These are phyloP conservation scores for Gymnodraco acuticeps DNA, from an alignment of 2,797 vertebrate species.

Conservation along the genomic window DNA sequence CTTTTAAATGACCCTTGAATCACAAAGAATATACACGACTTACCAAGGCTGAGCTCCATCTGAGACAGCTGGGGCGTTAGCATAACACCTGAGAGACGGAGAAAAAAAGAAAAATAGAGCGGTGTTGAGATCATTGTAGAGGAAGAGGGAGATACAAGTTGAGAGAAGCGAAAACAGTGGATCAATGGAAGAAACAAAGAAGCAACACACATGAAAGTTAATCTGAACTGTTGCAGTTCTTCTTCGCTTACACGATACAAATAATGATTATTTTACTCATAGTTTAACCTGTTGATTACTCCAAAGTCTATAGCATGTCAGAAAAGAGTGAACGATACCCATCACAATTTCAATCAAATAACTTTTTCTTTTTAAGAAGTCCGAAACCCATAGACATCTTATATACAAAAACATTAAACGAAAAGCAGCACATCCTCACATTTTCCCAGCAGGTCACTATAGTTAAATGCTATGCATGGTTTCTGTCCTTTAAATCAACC, in stretches of 20 bases:
- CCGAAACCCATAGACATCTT: background rate
- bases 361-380: too few relatives aligned
- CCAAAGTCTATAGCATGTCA: background rate
- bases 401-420: background rate
- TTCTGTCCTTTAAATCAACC: background rate
- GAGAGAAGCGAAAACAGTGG: background rate
- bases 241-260: background rate
- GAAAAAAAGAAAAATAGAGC: conserved; percentile 26
- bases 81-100: conserved; percentile 68
- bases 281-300: background rate
- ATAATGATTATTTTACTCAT: background rate
- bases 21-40: conserved; percentile 57
- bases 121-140: conserved; percentile 25
- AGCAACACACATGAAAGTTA: conserved; percentile 8
- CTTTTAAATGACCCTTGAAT: conserved; percentile 28
- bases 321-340: too few relatives aligned
- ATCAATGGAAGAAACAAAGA: conserved; percentile 14
- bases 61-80: conserved; percentile 66
- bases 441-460: background rate
- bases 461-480: background rate
- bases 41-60: conserved; percentile 82
- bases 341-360: background rate
- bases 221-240: background rate
- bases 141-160: conserved; percentile 19
- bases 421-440: background rate